Evolutionary conservation across 1,140 invertebrate genomes (phyloP).

Genomic region (Cydia amplana): DNA sequence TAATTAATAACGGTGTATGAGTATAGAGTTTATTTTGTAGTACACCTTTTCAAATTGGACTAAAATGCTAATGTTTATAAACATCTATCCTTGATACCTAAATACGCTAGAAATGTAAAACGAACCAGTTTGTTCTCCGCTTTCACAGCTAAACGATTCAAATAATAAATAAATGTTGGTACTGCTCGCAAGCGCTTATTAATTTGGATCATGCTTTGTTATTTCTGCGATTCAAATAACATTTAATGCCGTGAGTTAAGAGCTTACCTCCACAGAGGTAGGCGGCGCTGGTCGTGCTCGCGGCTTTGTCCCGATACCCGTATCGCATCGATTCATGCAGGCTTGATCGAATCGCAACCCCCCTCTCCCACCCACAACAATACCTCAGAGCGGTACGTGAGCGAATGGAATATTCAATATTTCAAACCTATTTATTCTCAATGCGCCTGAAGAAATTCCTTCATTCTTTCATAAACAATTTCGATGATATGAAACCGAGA

Average conservation of each 20-base stretch:
- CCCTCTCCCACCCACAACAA: slow-evolving; percentile 51
- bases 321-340: slow-evolving; percentile 75
- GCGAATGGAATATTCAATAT: slow-evolving; percentile 34
- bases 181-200: slow-evolving; percentile 2
- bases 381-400: slow-evolving; percentile 43
- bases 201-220: slow-evolving; percentile 3
- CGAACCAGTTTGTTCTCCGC: neutral
- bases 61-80: neutral
- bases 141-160: neutral
- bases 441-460: slow-evolving; percentile 28
- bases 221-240: neutral
- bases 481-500: slow-evolving; percentile 4
- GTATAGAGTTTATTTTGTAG: neutral
- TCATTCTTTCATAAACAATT: slow-evolving; percentile 32
- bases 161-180: neutral
- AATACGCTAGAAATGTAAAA: slow-evolving; percentile 27
- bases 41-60: neutral
- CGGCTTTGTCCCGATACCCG: slow-evolving; percentile 65
- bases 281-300: slow-evolving; percentile 55
- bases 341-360: slow-evolving; percentile 63
- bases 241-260: slow-evolving; percentile 23
- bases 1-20: neutral
- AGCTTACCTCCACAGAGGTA: slow-evolving; percentile 25
- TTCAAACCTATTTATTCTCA: slow-evolving; percentile 30
- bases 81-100: slow-evolving; percentile 33